Percentiles rank a stretch among this genome's conserved stretches.
phyloP scores from a whole-genome alignment of 2,888 invertebrate species.

The Muscina levida region DNA sequence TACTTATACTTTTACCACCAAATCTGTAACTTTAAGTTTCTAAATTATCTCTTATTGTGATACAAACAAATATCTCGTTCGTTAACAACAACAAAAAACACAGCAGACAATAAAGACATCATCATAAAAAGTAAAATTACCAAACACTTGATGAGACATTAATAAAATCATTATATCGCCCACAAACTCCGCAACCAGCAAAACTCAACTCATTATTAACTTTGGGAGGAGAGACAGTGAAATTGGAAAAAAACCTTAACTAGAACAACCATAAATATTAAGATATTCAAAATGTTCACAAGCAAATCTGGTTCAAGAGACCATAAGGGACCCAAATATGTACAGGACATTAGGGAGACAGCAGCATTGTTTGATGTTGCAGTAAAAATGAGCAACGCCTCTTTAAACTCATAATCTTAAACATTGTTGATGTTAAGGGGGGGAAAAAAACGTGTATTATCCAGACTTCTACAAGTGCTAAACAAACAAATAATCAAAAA shows the following conservation, averaged over 20 bases:
- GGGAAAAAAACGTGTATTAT: no score
- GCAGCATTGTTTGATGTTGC: no score
- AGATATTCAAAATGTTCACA: neutral
- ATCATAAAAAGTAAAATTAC: constrained; percentile 55
- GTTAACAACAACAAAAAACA: no score
- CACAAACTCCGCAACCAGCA: constrained; percentile 6
- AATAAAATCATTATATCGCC: constrained; percentile 61
- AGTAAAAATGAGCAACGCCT: constrained; percentile 48
- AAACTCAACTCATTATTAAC: constrained; percentile 28
- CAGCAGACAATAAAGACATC: constrained; percentile 1
- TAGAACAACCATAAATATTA: neutral
- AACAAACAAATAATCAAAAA: constrained; percentile 34
- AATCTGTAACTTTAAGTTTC: no score
- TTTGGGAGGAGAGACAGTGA: neutral
- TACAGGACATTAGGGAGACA: no score
- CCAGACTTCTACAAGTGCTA: no score
- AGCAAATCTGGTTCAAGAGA: neutral
- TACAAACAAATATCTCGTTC: no score
- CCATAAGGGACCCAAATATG: constrained; percentile 3
- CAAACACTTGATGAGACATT: constrained; percentile 67
- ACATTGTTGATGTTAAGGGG: neutral
- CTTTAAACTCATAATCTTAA: constrained; percentile 8
- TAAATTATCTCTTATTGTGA: no score
- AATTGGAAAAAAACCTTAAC: neutral
- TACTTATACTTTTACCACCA: no score